Percentiles rank a stretch among this genome's conserved stretches.
Evolutionary conservation across 2,113 vertebrate species (phyloP).

Genomic region (Neotoma lepida): DNA sequence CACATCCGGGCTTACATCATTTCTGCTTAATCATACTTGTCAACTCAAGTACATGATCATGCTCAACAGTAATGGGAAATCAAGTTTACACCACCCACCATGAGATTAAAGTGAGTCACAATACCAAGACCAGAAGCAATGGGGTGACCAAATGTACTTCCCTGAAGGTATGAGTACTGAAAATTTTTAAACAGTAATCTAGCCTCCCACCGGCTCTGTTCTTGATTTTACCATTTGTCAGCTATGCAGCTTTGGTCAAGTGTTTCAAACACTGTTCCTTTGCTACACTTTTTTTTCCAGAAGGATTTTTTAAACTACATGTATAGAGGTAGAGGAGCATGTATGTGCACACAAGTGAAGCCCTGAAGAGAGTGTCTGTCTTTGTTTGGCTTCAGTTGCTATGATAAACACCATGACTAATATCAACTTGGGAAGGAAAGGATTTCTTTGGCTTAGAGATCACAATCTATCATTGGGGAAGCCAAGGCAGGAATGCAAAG

Average conservation of each 20-base stretch:
- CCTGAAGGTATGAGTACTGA: not conserved
- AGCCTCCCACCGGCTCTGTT: not conserved
- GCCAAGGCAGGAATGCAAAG: not conserved
- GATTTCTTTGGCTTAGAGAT: not conserved
- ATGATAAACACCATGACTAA: not conserved
- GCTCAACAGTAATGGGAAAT: conserved; percentile 27
- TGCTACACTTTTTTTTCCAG: not conserved
- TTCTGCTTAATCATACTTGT: conserved; percentile 22
- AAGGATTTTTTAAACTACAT: not conserved
- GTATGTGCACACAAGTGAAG: too few species aligned
- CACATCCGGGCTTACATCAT: conserved; percentile 6
- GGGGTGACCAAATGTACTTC: not conserved
- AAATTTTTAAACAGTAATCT: not conserved
- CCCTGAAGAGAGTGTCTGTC: not conserved
- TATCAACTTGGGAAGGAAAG: not conserved
- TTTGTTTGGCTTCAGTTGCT: not conserved
- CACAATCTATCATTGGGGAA: not conserved
- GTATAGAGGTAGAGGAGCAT: not conserved
- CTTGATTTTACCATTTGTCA: conserved; percentile 48
- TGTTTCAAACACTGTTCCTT: conserved; percentile 55
- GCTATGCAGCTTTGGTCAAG: not conserved
- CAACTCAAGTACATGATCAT: conserved; percentile 45
- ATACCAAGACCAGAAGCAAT: not conserved
- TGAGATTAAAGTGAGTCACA: conserved; percentile 44
- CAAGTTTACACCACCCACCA: not conserved